phyloP scores from a whole-genome alignment of 2,797 vertebrate species.

The Remorina albescens region DNA sequence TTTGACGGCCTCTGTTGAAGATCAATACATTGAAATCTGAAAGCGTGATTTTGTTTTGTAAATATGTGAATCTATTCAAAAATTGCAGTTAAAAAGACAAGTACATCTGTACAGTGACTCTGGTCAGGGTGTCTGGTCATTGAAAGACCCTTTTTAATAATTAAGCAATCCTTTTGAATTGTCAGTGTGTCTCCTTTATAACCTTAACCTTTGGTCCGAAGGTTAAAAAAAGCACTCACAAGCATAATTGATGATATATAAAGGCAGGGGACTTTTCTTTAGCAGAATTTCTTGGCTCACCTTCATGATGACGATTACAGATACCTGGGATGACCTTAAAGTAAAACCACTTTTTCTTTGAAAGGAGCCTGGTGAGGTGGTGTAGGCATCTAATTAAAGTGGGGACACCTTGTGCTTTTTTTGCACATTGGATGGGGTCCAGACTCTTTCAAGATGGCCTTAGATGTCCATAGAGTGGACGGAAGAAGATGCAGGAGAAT shows the following conservation, averaged over 20 bases:
- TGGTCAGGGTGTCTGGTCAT: not conserved
- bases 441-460: not conserved
- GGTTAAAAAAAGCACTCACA: not conserved
- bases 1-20: too few relatives aligned
- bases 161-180: not conserved
- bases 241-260: not conserved
- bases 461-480: not conserved
- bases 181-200: not conserved
- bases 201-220: not conserved
- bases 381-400: slow-evolving; percentile 4
- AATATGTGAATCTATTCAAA: not conserved
- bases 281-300: not conserved
- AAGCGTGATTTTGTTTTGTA: not conserved
- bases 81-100: not conserved
- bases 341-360: not conserved
- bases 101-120: not conserved
- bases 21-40: not conserved
- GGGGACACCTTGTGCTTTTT: slow-evolving; percentile 7
- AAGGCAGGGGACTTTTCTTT: not conserved
- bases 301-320: not conserved
- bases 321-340: not conserved
- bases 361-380: not conserved
- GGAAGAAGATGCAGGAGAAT: not conserved
- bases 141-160: not conserved
- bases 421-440: not conserved